Evolutionary conservation across 2,113 vertebrate species (phyloP), one percentile per base, ranked within the genome.

Genomic region (Piliocolobus tephrosceles): DNA sequence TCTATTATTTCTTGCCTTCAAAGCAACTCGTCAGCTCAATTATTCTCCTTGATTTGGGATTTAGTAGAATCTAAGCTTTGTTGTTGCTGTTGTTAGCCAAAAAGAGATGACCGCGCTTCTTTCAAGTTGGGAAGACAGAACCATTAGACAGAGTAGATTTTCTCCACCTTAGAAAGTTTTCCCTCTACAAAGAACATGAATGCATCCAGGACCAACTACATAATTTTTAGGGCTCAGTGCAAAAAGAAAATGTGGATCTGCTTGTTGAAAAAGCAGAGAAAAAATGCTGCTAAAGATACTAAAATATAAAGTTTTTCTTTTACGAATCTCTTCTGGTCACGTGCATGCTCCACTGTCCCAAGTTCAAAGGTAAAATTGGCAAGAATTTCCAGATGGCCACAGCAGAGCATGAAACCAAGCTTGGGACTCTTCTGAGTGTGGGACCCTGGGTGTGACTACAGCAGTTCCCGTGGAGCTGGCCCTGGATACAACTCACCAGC

Each of bases 51-150:
- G 50, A 70, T 88, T 96, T 82, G 57, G 72, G 23, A 14, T 73
- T 82, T 88, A 88, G 78, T 85, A 66, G 57, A 86, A 38, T 45
- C 58, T 89, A 50, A 87, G 40, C 27, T 73, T 64, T 72, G 32
- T 43, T 68, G n/a, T 50, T 47, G 57, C 55, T 0, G 18, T 22
- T 52, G 25, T 79, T 79, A 25, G 64, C 22, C 20, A n/a, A 43
- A 66, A 91, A 55, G 47, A 47, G 40, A 80, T 55, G 70, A 47
- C 38, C 38, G 20, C 0, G 1, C 25, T 30, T 78, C 47, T 66
- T 64, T 52, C 5, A 64, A 32, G 22, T 30, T 80, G 89, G 57
- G 57, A 70, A 78, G 81, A 45, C 0, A 82, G 83, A 78, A 4
- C 5, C 14, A 3, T 23, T 18, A 52, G 35, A 90, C 9, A 30